A percentile compares a stretch with the other conserved stretches of the same genome.
phyloP scores from a whole-genome alignment of 2,113 vertebrate species.

The Tachysurus vachellii region DNA sequence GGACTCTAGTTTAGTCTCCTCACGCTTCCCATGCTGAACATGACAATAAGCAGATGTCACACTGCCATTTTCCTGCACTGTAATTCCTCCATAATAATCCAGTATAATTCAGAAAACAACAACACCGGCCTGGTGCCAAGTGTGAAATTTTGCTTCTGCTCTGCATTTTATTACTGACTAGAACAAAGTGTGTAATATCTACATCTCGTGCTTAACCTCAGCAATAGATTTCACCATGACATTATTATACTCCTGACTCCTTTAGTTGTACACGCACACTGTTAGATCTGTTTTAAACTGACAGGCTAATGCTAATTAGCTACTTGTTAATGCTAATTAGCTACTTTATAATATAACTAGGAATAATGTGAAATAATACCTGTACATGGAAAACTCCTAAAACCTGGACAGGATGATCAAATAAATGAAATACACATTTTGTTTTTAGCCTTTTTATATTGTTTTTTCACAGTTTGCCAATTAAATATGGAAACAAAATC shows the following conservation, averaged over 20 bases:
- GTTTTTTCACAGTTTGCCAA: background rate
- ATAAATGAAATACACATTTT: background rate
- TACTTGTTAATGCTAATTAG: background rate
- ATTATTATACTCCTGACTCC: background rate
- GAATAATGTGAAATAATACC: background rate
- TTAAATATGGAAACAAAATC: background rate
- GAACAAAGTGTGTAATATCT: background rate
- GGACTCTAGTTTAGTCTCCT: background rate
- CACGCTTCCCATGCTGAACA: slow-evolving; percentile 15
- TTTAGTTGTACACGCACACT: background rate
- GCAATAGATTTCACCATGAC: background rate
- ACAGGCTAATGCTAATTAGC: background rate
- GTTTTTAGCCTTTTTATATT: background rate
- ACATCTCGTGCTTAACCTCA: background rate
- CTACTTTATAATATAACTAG: background rate
- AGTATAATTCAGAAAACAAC: slow-evolving; percentile 6
- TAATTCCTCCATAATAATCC: slow-evolving; percentile 14
- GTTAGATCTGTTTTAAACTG: background rate
- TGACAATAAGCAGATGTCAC: slow-evolving; percentile 9
- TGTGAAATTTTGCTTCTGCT: background rate
- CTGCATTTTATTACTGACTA: slow-evolving; percentile 1
- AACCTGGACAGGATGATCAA: background rate
- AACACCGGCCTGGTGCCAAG: background rate
- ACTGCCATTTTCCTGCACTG: slow-evolving; percentile 15
- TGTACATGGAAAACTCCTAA: background rate